These are phyloP conservation scores for Metallyticus violacea DNA, from an alignment of 2,888 invertebrate genomes.

Conservation along the genomic window DNA sequence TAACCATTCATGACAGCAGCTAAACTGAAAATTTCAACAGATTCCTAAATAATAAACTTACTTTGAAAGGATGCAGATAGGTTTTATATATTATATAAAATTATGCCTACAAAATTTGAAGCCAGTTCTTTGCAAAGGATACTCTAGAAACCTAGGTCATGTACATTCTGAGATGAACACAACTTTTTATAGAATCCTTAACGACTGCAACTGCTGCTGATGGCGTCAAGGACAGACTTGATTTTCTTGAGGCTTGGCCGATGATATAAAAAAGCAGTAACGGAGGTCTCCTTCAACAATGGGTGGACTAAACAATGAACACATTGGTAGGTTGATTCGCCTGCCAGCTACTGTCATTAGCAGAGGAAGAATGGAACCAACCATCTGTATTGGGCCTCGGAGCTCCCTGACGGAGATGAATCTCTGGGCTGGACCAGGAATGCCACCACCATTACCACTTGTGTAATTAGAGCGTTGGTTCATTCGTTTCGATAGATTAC, in stretches of 20 bases:
- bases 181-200: no score
- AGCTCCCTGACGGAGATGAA: background rate
- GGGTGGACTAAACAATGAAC: background rate
- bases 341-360: background rate
- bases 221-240: background rate
- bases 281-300: background rate
- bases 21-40: no score
- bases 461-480: slow-evolving; percentile 9
- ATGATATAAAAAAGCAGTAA: background rate
- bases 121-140: no score
- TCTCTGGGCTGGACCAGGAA: background rate
- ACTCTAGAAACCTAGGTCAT: no score
- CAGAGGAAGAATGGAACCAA: background rate
- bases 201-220: no score
- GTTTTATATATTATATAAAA: no score
- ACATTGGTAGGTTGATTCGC: background rate
- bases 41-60: no score
- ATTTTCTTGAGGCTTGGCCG: background rate
- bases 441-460: background rate
- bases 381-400: background rate
- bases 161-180: no score
- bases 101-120: no score
- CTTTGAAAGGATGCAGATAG: no score
- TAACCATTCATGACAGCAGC: no score
- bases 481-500: background rate